phyloP scores from a whole-genome alignment of 1,140 invertebrate genomes.

The Cecropterus lyciades region DNA sequence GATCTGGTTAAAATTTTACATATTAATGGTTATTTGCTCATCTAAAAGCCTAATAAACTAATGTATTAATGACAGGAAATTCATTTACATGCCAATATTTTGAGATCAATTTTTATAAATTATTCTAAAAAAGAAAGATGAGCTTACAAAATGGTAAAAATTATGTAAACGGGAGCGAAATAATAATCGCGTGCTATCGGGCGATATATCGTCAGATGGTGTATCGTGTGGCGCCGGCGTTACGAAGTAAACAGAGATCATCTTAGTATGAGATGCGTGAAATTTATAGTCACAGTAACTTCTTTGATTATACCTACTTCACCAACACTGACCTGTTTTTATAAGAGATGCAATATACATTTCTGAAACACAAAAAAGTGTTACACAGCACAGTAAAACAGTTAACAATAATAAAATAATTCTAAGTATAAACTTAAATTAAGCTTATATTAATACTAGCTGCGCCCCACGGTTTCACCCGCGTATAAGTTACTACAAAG shows the following conservation, averaged over 20 bases:
- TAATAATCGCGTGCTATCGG: conserved; percentile 44
- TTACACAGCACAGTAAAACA: too few species aligned
- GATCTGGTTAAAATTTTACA: conserved; percentile 11
- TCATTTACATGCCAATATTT: conserved; percentile 3
- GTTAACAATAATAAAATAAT: too few species aligned
- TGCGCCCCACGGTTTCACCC: too few species aligned
- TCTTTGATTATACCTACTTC: not conserved
- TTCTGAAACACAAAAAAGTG: too few species aligned
- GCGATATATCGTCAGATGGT: conserved; percentile 50
- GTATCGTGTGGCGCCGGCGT: conserved; percentile 44
- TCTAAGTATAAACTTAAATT: too few species aligned
- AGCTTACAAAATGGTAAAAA: conserved; percentile 36
- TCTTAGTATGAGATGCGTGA: conserved; percentile 4
- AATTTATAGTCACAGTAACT: conserved; percentile 5
- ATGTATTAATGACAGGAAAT: conserved; percentile 24
- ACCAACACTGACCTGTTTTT: not conserved
- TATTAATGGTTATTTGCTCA: conserved; percentile 17
- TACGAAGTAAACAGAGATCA: conserved; percentile 38
- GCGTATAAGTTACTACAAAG: too few species aligned
- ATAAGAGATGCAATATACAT: too few species aligned
- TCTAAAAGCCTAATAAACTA: conserved; percentile 9
- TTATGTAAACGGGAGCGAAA: conserved; percentile 48
- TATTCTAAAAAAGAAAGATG: conserved; percentile 32
- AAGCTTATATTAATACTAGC: too few species aligned
- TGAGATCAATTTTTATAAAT: conserved; percentile 3